phyloP scores from a whole-genome alignment of 2,113 vertebrate species.

The Stictonetta naevosa region DNA sequence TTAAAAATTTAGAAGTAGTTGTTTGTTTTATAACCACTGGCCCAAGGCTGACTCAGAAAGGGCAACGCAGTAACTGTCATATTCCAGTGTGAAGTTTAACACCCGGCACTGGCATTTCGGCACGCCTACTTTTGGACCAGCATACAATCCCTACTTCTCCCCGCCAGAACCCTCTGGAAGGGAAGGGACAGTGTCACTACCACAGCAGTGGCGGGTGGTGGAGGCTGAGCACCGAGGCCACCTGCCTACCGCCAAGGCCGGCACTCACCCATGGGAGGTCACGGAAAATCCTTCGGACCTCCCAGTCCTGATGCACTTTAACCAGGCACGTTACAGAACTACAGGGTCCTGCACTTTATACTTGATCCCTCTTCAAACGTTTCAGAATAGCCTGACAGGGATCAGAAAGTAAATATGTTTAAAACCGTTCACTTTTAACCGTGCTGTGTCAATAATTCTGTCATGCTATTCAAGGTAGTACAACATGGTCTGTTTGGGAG shows the following conservation, averaged over 20 bases:
- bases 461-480: no score
- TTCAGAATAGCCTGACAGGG: no score
- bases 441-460: no score
- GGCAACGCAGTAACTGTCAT: neutral
- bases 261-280: rapidly evolving
- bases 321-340: neutral
- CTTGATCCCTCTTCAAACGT: no score
- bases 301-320: neutral
- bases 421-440: no score
- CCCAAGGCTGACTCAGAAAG: neutral
- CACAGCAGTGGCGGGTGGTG: neutral
- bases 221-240: neutral
- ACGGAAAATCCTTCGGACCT: neutral
- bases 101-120: neutral
- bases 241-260: neutral
- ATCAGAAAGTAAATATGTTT: no score
- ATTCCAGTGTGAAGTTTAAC: neutral
- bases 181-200: neutral
- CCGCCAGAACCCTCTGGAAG: neutral
- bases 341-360: neutral
- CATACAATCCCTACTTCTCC: neutral
- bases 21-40: neutral
- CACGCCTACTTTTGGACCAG: neutral
- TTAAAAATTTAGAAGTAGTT: neutral
- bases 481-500: no score